Conservation (phyloP, 2,888 invertebrate genomes). For the Stramonita haemastoma region DNA sequence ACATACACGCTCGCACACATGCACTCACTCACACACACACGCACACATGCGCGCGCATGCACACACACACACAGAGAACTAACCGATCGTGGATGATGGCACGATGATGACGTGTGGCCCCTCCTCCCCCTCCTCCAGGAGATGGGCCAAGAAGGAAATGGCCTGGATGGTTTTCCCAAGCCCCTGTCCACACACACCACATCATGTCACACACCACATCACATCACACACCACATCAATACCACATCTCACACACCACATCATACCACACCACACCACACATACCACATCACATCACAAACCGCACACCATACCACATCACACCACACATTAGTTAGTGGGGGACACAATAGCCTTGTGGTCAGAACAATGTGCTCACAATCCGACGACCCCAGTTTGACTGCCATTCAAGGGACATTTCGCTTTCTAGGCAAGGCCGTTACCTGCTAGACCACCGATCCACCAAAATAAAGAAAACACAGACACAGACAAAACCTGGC, state of each 20-base stretch:
- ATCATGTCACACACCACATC: not conserved
- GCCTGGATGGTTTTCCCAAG: conserved; percentile 77
- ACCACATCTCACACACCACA: not conserved
- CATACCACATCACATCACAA: too few species aligned
- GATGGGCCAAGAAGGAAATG: conserved; percentile 81
- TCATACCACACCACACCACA: not conserved
- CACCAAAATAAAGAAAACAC: too few species aligned
- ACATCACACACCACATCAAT: not conserved
- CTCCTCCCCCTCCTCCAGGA: conserved; percentile 86
- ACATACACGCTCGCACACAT: not conserved
- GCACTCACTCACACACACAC: not conserved
- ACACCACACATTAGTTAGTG: too few species aligned
- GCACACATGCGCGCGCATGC: not conserved
- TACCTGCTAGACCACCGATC: too few species aligned
- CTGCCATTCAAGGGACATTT: too few species aligned
- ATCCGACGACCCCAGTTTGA: too few species aligned
- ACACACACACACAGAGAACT: conserved; percentile 54
- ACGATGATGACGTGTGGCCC: conserved; percentile 95
- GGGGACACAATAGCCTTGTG: too few species aligned
- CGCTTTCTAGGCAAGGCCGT: too few species aligned
- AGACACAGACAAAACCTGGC: too few species aligned
- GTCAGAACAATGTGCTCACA: too few species aligned
- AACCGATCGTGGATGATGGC: conserved; percentile 96
- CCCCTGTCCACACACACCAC: conserved; percentile 62
- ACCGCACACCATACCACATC: too few species aligned